Base-by-base conservation (phyloP, 2,113 vertebrate species). In the Excalfactoria chinensis region DNA sequence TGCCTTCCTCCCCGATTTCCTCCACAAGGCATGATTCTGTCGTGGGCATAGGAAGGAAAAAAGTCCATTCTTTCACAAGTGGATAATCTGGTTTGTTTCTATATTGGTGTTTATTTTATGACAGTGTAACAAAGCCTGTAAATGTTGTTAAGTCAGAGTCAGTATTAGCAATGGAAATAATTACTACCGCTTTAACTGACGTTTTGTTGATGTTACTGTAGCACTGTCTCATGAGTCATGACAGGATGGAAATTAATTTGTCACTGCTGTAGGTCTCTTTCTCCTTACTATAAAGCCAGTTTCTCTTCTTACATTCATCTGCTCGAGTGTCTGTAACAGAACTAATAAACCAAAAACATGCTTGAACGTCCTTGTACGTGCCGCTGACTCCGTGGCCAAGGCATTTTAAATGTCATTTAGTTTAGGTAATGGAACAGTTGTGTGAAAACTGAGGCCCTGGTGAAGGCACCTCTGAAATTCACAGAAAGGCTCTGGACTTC, bases 131-230 rank as follows among this genome's bases (percentile, higher is more conserved):
- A 92, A 93, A 94, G 60, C 34, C 87, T 51, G 68, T 92, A 94
- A 95, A 91, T 53, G 56, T 71, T 93, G 86, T 93, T 85, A 76
- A 83, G 68, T 34, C 46, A 85, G 78, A 83, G 75, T 74, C 64
- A 80, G 81, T 79, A 93, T 92, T 95, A 95, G 89, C 78, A 92
- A 93, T 95, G 94, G 93, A 96, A 96, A 95, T 95, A 90, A 93
- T 93, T 94, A 89, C 93, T 94, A 85, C 55, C 0, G 0, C 87
- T 91, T 87, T 56, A 96, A 92, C 64, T 87, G 78, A 88, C 21
- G 0, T 89, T 93, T 87, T 95, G 93, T 94, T 96, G 92, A 83
- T 87, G 51, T 96, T 94, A 77, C 82, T 76, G 84, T 87, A 85
- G 60, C 0, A 0, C 82, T 91, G 82, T 58, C 78, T 94, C 87